A percentile compares a stretch with the other conserved stretches of the same genome.
Evolutionary conservation across 2,797 vertebrate genomes (phyloP).

Genomic region (Sebastes nivosus): DNA sequence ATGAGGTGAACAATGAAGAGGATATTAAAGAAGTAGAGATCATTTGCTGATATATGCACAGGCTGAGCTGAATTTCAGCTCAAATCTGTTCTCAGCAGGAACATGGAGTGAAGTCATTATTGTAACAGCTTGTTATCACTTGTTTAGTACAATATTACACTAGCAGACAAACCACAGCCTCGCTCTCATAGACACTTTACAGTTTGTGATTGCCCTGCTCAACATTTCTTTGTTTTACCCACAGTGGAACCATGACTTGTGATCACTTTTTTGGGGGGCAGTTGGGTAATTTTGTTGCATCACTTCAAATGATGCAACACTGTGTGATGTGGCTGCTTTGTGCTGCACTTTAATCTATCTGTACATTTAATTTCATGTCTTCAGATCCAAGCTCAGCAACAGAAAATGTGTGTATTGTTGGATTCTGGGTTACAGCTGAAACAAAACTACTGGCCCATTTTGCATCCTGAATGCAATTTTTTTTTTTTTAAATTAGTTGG

Average conservation of each 20-base stretch:
- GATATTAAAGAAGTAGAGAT: constrained; percentile 43
- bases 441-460: neutral
- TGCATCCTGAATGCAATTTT: neutral
- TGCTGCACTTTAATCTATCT: neutral
- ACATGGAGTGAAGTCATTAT: neutral
- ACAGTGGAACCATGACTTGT: neutral
- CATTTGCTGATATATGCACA: constrained; percentile 33
- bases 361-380: neutral
- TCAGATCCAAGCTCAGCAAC: neutral
- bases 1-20: constrained; percentile 6
- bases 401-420: neutral
- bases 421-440: neutral
- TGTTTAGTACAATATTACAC: neutral
- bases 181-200: neutral
- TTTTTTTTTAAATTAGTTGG: neutral
- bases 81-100: neutral
- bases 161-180: neutral
- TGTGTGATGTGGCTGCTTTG: neutral
- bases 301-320: neutral
- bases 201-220: neutral
- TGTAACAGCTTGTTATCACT: neutral
- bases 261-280: neutral
- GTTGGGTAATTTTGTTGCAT: neutral
- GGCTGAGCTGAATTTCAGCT: neutral
- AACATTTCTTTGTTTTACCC: neutral